These are phyloP conservation scores for Mamestra brassicae DNA, from an alignment of 2,888 invertebrate genomes.

Conservation along the genomic window DNA sequence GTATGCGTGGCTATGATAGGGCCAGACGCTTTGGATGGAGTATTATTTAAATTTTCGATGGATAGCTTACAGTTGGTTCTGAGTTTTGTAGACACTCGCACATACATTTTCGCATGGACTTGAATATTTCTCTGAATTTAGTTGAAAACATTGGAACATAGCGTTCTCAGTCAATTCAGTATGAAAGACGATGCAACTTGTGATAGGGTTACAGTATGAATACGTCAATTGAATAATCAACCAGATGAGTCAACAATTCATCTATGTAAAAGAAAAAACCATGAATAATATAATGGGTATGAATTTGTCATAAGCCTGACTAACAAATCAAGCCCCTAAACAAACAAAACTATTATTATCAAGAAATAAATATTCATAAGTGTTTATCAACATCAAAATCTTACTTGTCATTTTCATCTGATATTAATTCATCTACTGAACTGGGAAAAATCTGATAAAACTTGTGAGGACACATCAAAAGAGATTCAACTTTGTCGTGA, in stretches of 20 bases:
- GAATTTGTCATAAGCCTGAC: slow-evolving; percentile 17
- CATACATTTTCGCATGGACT: background rate
- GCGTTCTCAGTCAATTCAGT: background rate
- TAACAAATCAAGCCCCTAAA: slow-evolving; percentile 32
- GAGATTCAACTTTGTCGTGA: slow-evolving; percentile 49
- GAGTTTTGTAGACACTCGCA: background rate
- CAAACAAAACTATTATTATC: slow-evolving; percentile 49
- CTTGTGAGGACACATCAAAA: slow-evolving; percentile 21
- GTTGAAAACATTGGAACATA: background rate
- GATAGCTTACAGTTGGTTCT: background rate
- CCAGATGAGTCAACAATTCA: background rate
- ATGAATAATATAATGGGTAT: background rate
- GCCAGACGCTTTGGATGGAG: slow-evolving; percentile 1
- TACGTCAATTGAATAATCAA: background rate
- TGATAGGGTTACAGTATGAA: too few species aligned
- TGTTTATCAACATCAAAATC: slow-evolving; percentile 69
- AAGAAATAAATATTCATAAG: slow-evolving; percentile 70
- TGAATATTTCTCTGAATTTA: background rate
- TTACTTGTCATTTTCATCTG: slow-evolving; percentile 80
- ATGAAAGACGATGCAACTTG: background rate
- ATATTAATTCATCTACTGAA: slow-evolving; percentile 83
- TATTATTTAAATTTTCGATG: slow-evolving; percentile 7
- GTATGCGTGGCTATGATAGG: background rate
- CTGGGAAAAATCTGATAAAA: slow-evolving; percentile 74
- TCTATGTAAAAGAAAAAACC: background rate